phyloP scores from a whole-genome alignment of 30 jellyfish, hydroid and myxozoan species.

The Phacellophora camtschatica region DNA sequence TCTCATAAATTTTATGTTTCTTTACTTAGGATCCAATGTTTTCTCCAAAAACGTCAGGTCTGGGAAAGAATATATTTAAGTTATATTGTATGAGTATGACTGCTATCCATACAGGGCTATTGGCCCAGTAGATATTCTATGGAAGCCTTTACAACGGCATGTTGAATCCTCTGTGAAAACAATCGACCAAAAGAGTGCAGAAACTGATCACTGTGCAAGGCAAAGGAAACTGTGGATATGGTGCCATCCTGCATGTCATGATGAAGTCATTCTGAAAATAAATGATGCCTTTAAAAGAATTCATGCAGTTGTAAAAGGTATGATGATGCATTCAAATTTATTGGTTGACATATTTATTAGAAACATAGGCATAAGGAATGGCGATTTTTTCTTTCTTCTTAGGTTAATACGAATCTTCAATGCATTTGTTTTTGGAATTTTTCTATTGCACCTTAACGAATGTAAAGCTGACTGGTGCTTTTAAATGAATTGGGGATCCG shows the following conservation, averaged over 20 bases:
- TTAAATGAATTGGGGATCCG: too few species aligned
- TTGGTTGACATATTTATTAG: too few species aligned
- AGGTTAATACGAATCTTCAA: too few species aligned
- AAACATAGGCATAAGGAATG: too few species aligned
- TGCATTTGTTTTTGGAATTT: too few species aligned
- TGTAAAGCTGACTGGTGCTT: too few species aligned
- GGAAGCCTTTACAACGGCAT: constrained; percentile 27
- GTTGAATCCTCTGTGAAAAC: neutral
- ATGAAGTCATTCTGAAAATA: constrained; percentile 2
- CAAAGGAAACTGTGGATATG: constrained; percentile 42
- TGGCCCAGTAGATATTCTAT: constrained; percentile 69
- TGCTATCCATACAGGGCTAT: constrained; percentile 67
- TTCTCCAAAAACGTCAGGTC: neutral
- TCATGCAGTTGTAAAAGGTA: too few species aligned
- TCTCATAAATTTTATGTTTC: neutral
- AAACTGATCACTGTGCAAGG: neutral
- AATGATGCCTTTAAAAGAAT: neutral
- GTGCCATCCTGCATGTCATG: constrained; percentile 75
- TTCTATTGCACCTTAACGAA: too few species aligned
- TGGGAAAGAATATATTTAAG: constrained; percentile 13
- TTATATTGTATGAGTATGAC: constrained; percentile 15
- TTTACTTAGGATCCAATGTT: constrained; percentile 20
- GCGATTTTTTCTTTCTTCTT: too few species aligned
- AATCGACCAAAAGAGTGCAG: neutral
- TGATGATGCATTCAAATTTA: too few species aligned